Base-by-base conservation (phyloP, 2,888 invertebrate genomes). In the Lasioglossum figueresi region DNA sequence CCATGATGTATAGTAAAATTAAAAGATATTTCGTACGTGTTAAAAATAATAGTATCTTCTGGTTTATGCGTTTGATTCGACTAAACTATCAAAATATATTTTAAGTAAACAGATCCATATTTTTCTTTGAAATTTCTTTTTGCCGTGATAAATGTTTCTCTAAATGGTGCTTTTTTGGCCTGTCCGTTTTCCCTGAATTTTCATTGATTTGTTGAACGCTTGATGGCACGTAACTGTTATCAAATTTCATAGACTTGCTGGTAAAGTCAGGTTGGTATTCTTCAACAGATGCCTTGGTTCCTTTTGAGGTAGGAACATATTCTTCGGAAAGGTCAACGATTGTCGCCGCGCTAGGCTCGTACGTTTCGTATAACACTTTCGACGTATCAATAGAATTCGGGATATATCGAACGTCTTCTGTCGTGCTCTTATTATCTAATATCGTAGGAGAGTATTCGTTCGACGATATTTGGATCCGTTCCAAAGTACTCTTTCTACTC, bases 231-330 rank as follows among this genome's bases (percentile, higher is more conserved):
- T 93, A 93, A 83, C 93, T 92, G 6, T 92, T 76, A 52, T 93
- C 92, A 45, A 93, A 93, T 40, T 92, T 92, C 92, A 92, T 93
- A 1, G 87, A 84, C 80, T 93, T 93, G 19, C 91, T 90, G 1
- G 89, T 84, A 82, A 93, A 93, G 45, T 93, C 91, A 2, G 93
- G 93, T 37, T 93, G 88, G 80, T 93, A 93, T 40, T 93, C 92
- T 48, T 93, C 93, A 2, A 93, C 71, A 10, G 84, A 81, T 10
- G 84, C 59, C 45, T 86, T 92, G 5, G 83, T 19, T 6, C 91
- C 90, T 56, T 92, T 93, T 0, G 91, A 93, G 80, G 90, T 93
- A 6, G 93, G 93, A 8, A 93, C 85, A 37, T 93, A 93, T 23
- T 90, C 91, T 31, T 90, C 88, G 4, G 82, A 79, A 40, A 88